A percentile compares a stretch with the other conserved stretches of the same genome.
Evolutionary conservation across 2,888 invertebrate genomes (phyloP).

Genomic region (Oscheius sp.): DNA sequence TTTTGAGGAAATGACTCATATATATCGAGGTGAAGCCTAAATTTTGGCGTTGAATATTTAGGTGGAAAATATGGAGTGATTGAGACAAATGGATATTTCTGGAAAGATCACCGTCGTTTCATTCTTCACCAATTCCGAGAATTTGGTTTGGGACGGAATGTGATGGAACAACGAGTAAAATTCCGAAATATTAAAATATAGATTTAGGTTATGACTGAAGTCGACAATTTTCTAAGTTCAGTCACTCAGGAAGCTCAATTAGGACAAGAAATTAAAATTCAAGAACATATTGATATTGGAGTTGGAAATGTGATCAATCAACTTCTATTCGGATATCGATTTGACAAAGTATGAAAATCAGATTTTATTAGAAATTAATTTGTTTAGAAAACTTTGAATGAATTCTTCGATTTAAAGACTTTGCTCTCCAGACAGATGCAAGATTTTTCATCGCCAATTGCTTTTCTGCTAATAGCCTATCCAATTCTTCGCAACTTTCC

Average conservation of each 20-base stretch:
- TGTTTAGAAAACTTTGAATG: constrained; percentile 32
- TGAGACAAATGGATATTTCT: constrained; percentile 41
- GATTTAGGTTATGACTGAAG: constrained; percentile 32
- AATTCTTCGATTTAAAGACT: constrained; percentile 32
- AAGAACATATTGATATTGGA: constrained; percentile 36
- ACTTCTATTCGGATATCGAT: constrained; percentile 43
- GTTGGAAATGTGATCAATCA: constrained; percentile 47
- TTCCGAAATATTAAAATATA: not conserved
- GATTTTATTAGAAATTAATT: not conserved
- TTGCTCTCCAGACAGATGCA: constrained; percentile 32
- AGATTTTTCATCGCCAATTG: constrained; percentile 3
- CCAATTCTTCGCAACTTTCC: constrained; percentile 9
- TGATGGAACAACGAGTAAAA: constrained; percentile 39
- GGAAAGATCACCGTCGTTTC: constrained; percentile 47
- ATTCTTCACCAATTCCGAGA: constrained; percentile 39
- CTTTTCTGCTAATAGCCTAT: constrained; percentile 26
- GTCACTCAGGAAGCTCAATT: constrained; percentile 11
- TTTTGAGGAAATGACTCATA: constrained; percentile 30
- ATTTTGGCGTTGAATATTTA: not conserved
- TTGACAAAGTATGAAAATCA: constrained; percentile 27
- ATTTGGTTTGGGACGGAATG: constrained; percentile 49
- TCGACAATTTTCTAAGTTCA: constrained; percentile 22
- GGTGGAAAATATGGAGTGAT: constrained; percentile 32
- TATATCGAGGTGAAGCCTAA: constrained; percentile 31
- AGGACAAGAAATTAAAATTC: constrained; percentile 24